A percentile compares a stretch with the other conserved stretches of the same genome.
Conservation (phyloP, 1,140 invertebrate genomes). For the Drosophila carrolli region DNA sequence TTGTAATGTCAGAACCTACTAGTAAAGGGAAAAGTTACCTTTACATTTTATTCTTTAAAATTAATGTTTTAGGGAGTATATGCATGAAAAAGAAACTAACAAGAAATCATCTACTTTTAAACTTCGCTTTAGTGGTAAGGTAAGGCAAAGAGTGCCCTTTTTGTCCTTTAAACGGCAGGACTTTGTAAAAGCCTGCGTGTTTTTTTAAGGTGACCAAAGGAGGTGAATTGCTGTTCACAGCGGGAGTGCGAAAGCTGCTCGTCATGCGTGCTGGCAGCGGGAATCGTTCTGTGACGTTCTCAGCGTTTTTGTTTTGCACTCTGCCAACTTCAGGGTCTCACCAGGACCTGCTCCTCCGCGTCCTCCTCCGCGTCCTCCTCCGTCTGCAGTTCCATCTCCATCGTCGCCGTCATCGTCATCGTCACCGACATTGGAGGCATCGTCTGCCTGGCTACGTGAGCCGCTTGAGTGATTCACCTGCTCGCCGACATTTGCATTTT, state of each 20-base stretch:
- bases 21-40: too few relatives aligned
- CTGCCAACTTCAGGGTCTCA: constrained; percentile 18
- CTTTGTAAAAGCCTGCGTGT: constrained; percentile 14
- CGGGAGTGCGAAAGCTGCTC: constrained; percentile 54
- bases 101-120: too few relatives aligned
- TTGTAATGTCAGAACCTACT: too few relatives aligned
- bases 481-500: constrained; percentile 58
- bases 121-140: too few relatives aligned
- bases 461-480: constrained; percentile 62
- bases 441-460: constrained; percentile 50
- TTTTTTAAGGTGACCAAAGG: constrained; percentile 25
- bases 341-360: not conserved
- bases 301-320: constrained; percentile 51
- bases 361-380: not conserved
- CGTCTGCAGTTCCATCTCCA: not conserved
- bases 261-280: constrained; percentile 57
- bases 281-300: constrained; percentile 59
- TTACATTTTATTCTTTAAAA: too few relatives aligned
- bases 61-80: too few relatives aligned
- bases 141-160: too few relatives aligned
- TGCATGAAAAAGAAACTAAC: too few relatives aligned
- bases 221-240: constrained; percentile 23
- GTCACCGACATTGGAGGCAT: constrained; percentile 18
- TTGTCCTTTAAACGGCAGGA: not conserved
- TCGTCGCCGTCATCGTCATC: constrained; percentile 1